Evolutionary conservation across 92 coral and sea anemone genomes (phyloP), one percentile per base, ranked within the genome.

Genomic region (Palythoa caribaeorum): DNA sequence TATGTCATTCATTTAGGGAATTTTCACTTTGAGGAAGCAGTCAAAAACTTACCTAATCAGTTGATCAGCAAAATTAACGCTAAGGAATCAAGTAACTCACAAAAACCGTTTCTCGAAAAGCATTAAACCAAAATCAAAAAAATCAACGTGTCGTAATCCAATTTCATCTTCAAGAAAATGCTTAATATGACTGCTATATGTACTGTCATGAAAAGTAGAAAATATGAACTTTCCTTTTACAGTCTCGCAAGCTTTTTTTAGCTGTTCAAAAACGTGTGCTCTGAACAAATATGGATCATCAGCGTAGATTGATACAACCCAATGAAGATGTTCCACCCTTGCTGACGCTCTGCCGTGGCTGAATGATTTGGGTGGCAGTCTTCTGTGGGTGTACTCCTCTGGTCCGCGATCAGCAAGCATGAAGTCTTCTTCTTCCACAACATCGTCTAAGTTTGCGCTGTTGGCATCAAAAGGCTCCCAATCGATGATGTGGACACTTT

Each of bases 381-480:
- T 86, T 2, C 16, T 36, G 47, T 85, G 77, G 35, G 87, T 88
- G 83, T 83, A 92, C 36, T 93, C 93, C 83, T 79, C 83, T 17
- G 98, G 78, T 85, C 92, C 91, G 83, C 98, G 94, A 88, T 95
- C 98, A 39, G 95, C 96, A 81, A 95, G 89, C 88, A 93, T 55
- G 72, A 93, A 92, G 76, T 96, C 99, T 63, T 83, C 80, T 38
- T 92, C 93, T 53, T 89, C 95, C 62, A 92, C 89, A 37, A 96
- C 66, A 87, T 90, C 94, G 80, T 94, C 93, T 75, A 92, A 76
- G 78, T 96, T 96, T 36, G 94, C 89, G 69, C 90, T 91, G 88
- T 87, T 86, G 38, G 91, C 96, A 87, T 95, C 94, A 88, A 92
- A 96, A 1, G 99, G 99, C 76, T 96, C 99, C 99, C 99, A 96